These are phyloP conservation scores for Parasteatoda lunata DNA, from an alignment of 2,888 invertebrate genomes.

Conservation along the genomic window DNA sequence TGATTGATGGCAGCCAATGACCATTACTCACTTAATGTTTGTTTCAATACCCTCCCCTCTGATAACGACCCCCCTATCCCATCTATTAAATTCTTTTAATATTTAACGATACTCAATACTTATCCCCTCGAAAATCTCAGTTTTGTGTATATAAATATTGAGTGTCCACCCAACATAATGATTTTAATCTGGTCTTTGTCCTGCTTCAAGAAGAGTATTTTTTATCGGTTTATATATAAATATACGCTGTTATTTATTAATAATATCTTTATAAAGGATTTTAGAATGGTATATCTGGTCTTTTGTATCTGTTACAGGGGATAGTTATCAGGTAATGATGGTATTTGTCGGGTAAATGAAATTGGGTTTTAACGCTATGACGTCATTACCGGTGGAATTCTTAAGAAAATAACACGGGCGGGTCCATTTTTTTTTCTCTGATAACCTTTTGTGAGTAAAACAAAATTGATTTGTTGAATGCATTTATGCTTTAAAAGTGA, in stretches of 20 bases:
- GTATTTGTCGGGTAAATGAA: conserved; percentile 50
- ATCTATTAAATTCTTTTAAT: conserved; percentile 45
- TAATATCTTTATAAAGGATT: neutral
- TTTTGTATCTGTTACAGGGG: conserved; percentile 10
- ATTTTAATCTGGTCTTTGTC: conserved; percentile 60
- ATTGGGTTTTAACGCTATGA: conserved; percentile 34
- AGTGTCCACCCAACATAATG: conserved; percentile 66
- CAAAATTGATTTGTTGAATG: neutral
- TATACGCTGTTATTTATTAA: neutral
- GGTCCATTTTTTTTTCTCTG: conserved; percentile 14
- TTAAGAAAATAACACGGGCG: conserved; percentile 41
- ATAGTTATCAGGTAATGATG: conserved; percentile 26
- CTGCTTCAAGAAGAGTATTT: conserved; percentile 35
- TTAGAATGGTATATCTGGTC: neutral
- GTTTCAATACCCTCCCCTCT: conserved; percentile 47
- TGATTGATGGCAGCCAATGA: conserved; percentile 62
- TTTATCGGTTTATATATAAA: conserved; percentile 32
- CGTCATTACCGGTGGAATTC: neutral
- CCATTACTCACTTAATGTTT: conserved; percentile 68
- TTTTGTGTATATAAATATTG: conserved; percentile 59
- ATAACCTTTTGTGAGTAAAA: neutral
- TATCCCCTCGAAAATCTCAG: conserved; percentile 46
- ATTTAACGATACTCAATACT: conserved; percentile 57
- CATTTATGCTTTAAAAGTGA: neutral
- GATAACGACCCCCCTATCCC: conserved; percentile 5